These are phyloP conservation scores for Drosophila busckii DNA, from an alignment of 1,140 invertebrate species.

Conservation along the genomic window DNA sequence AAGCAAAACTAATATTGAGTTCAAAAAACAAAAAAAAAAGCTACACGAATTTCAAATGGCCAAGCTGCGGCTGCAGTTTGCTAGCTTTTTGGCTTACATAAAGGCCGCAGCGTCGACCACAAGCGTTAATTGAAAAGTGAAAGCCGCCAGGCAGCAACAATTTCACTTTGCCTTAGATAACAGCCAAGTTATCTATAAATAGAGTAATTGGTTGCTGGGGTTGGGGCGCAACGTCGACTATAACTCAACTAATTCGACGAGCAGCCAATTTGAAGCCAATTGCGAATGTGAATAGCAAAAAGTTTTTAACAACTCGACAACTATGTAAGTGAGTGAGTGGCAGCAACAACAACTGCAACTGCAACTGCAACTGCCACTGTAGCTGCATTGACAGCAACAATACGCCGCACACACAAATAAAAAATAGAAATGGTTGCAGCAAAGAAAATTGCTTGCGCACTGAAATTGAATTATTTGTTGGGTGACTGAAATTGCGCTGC, in stretches of 20 bases:
- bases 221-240: too few species aligned
- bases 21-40: conserved; percentile 1
- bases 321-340: conserved; percentile 68
- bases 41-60: too few species aligned
- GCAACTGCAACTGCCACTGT: conserved; percentile 1
- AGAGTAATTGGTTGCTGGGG: too few species aligned
- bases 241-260: conserved; percentile 52
- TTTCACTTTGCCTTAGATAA: conserved; percentile 48
- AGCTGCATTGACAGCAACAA: conserved; percentile 13
- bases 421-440: too few species aligned
- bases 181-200: conserved; percentile 58
- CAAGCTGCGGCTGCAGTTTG: not conserved
- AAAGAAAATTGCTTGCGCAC: conserved; percentile 60
- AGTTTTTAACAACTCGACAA: conserved; percentile 68
- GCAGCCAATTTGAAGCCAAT: conserved; percentile 73
- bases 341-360: conserved; percentile 26
- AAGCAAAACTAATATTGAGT: conserved; percentile 43
- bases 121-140: conserved; percentile 70
- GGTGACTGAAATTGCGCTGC: conserved; percentile 50
- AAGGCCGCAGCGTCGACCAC: conserved; percentile 39
- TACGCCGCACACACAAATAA: conserved; percentile 9
- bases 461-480: conserved; percentile 71
- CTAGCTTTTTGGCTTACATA: conserved; percentile 38
- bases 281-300: conserved; percentile 43
- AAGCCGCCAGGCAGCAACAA: conserved; percentile 42